Evolutionary conservation across 2,888 invertebrate species (phyloP), one percentile per base, ranked within the genome.

Genomic region (Diaperis boleti): DNA sequence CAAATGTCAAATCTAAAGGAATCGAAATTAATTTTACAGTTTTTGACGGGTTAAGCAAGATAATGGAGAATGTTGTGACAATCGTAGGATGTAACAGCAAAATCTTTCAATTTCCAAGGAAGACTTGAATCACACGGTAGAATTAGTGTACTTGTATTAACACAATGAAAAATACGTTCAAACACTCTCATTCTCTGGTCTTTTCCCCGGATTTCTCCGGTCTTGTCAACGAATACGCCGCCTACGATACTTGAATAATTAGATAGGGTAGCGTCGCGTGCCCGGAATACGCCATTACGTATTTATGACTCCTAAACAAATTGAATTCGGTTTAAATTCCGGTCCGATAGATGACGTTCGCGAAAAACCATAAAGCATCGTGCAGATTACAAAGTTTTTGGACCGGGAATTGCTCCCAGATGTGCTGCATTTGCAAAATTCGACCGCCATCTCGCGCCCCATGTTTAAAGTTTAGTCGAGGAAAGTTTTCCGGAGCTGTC

Each of bases 211-310:
- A 64, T 60, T 65, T 66, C 57, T 65, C 45, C 35, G 52, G 62
- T 62, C 62, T 63, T 61, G 66, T 66, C 68, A 68, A 55, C 55
- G 57, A 67, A 63, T 59, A 63, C 66, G 59, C 65, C 18, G 57
- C 65, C 54, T 68, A 68, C 67, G 67, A 70, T 71, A 59, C 66
- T 61, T 62, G 61, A 67, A 68, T 70, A 68, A 66, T 68, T 69
- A 69, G 63, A 66, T 69, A 31, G 59, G 37, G 60, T 57, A 54
- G 44, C 20, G 14, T 17, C 50, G 64, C 67, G 67, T 66, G 68
- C 62, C 37, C 44, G 17, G 68, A 68, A 68, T 70, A 55, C 55
- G 59, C 33, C 54, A 63, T 59, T 39, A 54, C 39, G 59, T 59
- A 55, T 69, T 61, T 62, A 60, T 54, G 41, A n/a, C 31, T 18